Evolutionary conservation across 2,113 vertebrate species (phyloP).

Genomic region (Labeo catla): DNA sequence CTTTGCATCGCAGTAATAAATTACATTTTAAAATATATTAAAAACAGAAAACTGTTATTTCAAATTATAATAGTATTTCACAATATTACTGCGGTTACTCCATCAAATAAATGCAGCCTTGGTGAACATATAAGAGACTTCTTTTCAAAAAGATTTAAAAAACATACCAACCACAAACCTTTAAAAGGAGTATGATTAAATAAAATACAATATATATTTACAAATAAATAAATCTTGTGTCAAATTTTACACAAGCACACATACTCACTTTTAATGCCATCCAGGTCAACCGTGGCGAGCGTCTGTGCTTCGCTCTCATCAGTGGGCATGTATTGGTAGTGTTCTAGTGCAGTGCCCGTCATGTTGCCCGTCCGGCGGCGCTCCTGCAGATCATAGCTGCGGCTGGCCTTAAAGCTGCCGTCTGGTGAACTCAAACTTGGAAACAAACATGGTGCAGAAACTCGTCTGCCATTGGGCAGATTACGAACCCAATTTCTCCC

Average conservation of each 20-base stretch:
- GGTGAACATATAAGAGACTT: neutral
- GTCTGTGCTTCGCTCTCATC: constrained; percentile 79
- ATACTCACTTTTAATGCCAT: constrained; percentile 70
- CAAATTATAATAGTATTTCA: neutral
- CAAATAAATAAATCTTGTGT: neutral
- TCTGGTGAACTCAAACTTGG: constrained; percentile 31
- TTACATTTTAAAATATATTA: neutral
- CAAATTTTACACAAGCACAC: neutral
- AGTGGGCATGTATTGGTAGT: constrained; percentile 86
- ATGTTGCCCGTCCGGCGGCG: constrained; percentile 92
- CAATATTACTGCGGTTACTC: neutral
- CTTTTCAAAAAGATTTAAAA: neutral
- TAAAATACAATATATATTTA: neutral
- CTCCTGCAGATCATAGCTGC: constrained; percentile 94
- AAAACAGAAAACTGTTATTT: neutral
- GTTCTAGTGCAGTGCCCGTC: constrained; percentile 84
- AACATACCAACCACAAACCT: neutral
- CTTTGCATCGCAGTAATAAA: neutral
- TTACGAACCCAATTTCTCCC: neutral
- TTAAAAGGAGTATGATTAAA: neutral
- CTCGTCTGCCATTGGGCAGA: constrained; percentile 40
- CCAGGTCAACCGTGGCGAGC: constrained; percentile 64
- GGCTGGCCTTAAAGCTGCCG: constrained; percentile 73
- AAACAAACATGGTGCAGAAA: constrained; percentile 39
- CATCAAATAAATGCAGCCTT: neutral